phyloP scores from a whole-genome alignment of 2,797 vertebrate genomes.

The Propithecus perrieri region DNA sequence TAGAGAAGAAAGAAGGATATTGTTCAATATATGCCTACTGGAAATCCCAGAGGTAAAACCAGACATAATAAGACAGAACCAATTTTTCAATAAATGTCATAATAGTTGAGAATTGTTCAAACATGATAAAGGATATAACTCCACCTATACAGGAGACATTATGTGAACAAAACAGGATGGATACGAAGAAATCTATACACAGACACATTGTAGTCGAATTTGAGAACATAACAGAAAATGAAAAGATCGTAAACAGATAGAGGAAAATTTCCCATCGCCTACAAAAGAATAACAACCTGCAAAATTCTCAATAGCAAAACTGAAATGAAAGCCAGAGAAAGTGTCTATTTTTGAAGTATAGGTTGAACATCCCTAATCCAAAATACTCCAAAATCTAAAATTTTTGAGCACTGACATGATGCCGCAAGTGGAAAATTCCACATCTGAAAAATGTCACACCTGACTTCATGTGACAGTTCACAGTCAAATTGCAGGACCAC shows the following conservation, averaged over 20 bases:
- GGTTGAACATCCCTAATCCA: neutral
- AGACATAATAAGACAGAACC: neutral
- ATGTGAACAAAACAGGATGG: neutral
- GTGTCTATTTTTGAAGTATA: neutral
- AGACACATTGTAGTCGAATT: neutral
- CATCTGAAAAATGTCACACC: neutral
- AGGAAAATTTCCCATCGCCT: neutral
- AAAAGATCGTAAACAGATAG: neutral
- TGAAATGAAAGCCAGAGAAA: neutral
- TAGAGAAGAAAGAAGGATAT: neutral
- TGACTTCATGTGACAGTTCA: neutral
- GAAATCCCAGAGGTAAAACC: neutral
- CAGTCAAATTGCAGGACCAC: neutral
- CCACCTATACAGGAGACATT: neutral
- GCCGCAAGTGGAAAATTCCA: neutral
- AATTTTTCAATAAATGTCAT: neutral
- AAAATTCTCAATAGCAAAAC: neutral
- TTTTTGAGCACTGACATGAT: neutral
- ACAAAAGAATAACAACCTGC: too few species aligned
- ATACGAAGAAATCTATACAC: neutral
- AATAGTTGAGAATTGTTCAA: neutral
- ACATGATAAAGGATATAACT: neutral
- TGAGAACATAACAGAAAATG: neutral
- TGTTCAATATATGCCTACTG: neutral
- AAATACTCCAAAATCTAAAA: neutral